Evolutionary conservation across 2,113 vertebrate genomes (phyloP), one percentile per base, ranked within the genome.

Genomic region (Cryptomyrus ogoouensis): DNA sequence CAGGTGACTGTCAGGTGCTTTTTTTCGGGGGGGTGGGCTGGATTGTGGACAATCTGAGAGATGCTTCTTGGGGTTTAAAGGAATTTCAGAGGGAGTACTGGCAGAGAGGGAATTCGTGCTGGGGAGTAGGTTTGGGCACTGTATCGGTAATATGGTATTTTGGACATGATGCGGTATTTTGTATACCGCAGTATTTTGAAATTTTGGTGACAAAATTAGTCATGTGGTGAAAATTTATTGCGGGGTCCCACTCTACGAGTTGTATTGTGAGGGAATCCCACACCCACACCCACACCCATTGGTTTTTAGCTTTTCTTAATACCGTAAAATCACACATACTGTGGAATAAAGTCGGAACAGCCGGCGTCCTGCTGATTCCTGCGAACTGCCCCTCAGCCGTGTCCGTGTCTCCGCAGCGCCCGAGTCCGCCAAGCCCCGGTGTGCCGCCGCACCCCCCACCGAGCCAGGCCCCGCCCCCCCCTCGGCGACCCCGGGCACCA

Each of bases 351-450:
- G 24, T 58, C 0, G 53, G 53, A 56, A 6, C 53, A 56, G 53
- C 19, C 53, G 21, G 58, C 58, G 1, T 12, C 58, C 58, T 3
- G 24, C n/a, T 27, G 58, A 10, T 27, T 10, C 58, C 58, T 27
- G n/a, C 6, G 2, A n/a, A 1, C 58, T 0, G 58, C 24, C 58
- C 24, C 58, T 62, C 9, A 62, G 31, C 7, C 21, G 17, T 5
- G 53, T 90, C 24, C 89, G 83, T 90, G 31, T 90, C 77, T 91
- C 89, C 86, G 86, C 90, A 99, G 98, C 98, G 97, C 98, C 98
- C 97, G 98, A 99, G 96, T 96, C 97, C 96, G 96, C 96, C 96
- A 98, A 97, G 96, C 96, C 95, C 96, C 96, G 97, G 96, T 96
- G 97, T 94, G 95, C 95, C 97, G 96, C 96, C 97, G 97, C 96